These are phyloP conservation scores for Pterocles gutturalis DNA, from an alignment of 2,113 vertebrate genomes.

Conservation along the genomic window DNA sequence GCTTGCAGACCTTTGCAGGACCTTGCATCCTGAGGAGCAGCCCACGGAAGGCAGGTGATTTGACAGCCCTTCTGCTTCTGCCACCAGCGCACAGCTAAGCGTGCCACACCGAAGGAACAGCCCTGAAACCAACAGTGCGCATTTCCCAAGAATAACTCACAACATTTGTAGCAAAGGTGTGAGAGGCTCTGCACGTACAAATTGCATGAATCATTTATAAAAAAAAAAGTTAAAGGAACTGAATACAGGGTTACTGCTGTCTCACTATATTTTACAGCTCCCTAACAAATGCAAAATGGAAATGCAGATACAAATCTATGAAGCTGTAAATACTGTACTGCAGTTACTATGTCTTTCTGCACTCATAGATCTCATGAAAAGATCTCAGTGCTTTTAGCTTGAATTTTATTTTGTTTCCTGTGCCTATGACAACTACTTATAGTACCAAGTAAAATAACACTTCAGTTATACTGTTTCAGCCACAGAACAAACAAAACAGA, in stretches of 20 bases:
- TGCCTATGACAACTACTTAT: constrained; percentile 9
- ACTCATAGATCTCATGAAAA: constrained; percentile 37
- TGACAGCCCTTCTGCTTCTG: background rate
- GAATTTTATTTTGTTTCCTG: constrained; percentile 8
- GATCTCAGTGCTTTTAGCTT: constrained; percentile 30
- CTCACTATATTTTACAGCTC: background rate
- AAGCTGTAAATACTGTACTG: constrained; percentile 46
- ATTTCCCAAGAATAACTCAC: background rate
- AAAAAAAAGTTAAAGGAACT: background rate
- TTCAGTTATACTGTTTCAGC: constrained; percentile 31
- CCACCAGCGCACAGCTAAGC: accelerated
- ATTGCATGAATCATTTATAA: background rate
- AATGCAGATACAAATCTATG: background rate
- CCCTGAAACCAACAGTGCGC: background rate
- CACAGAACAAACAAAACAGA: constrained; percentile 27
- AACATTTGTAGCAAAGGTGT: background rate
- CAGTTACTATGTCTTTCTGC: constrained; percentile 6
- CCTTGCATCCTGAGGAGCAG: background rate
- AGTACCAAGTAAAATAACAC: background rate
- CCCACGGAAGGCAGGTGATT: accelerated
- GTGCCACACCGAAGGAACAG: background rate
- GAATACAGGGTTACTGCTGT: background rate
- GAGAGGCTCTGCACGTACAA: background rate
- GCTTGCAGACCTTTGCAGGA: background rate
- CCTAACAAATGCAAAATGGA: constrained; percentile 2